Evolutionary conservation across 2,113 vertebrate species (phyloP).

Genomic region (Chionodraco myersi): DNA sequence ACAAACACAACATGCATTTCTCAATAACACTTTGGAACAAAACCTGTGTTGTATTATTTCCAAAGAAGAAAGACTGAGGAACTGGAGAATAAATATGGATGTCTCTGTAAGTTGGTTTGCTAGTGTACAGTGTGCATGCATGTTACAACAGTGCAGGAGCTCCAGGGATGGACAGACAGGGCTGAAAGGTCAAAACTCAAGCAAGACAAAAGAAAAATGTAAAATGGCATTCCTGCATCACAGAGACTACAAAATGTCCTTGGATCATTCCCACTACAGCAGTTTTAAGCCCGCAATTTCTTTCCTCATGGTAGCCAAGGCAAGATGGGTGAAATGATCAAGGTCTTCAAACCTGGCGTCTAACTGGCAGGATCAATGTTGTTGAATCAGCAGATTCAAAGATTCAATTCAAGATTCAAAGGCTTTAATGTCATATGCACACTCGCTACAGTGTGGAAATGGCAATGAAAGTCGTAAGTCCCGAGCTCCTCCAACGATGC

Average conservation of each 20-base stretch:
- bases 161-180: background rate
- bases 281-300: constrained; percentile 26
- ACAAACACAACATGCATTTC: background rate
- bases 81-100: background rate
- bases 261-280: constrained; percentile 27
- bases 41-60: background rate
- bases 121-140: background rate
- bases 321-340: constrained; percentile 43
- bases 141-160: background rate
- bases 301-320: constrained; percentile 18
- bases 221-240: constrained; percentile 15
- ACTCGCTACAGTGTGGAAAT: too few species aligned
- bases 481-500: too few species aligned
- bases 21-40: background rate
- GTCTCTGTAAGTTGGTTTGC: background rate
- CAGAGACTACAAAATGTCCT: constrained; percentile 5
- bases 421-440: too few species aligned
- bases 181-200: constrained; percentile 6
- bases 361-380: background rate
- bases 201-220: background rate
- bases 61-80: background rate
- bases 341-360: constrained; percentile 33
- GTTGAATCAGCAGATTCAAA: constrained; percentile 8
- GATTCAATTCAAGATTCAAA: too few species aligned
- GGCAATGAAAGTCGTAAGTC: too few species aligned